These are phyloP conservation scores for Sarcophilus harrisii DNA, from an alignment of 2,797 vertebrate genomes.

Conservation along the genomic window DNA sequence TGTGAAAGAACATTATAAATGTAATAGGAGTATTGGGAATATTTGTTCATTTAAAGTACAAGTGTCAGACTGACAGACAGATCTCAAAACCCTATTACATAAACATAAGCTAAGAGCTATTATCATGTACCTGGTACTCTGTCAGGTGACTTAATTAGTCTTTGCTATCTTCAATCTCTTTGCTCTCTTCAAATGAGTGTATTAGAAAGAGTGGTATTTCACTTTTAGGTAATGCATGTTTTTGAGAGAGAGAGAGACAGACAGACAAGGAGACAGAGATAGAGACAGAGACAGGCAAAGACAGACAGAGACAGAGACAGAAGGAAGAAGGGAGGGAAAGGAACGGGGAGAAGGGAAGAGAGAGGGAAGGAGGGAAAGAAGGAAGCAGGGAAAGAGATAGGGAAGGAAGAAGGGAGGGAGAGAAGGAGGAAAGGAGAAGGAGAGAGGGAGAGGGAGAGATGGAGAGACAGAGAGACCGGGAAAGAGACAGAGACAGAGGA, in stretches of 20 bases:
- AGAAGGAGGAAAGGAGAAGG: too few species aligned
- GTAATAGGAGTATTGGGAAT: not conserved
- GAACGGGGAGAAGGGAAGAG: too few species aligned
- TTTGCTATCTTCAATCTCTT: not conserved
- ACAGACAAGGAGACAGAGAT: too few species aligned
- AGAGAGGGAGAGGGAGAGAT: too few species aligned
- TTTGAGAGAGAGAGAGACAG: not conserved
- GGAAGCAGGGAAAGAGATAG: too few species aligned
- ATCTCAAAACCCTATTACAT: not conserved
- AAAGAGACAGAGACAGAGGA: too few species aligned
- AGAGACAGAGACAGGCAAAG: too few species aligned
- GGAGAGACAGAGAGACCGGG: too few species aligned
- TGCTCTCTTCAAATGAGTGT: not conserved
- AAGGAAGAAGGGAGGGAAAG: too few species aligned
- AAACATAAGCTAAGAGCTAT: not conserved
- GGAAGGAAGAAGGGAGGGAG: too few species aligned
- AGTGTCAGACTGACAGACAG: not conserved
- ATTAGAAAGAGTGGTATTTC: not conserved
- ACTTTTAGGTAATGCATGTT: constrained; percentile 29
- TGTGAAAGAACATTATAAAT: not conserved
- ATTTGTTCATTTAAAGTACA: not conserved
- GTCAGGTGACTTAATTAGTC: not conserved
- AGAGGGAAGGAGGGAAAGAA: too few species aligned
- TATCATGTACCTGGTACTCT: not conserved
- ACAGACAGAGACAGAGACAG: too few species aligned